Conservation (phyloP, 2,113 vertebrate species). For the Eonycteris spelaea region DNA sequence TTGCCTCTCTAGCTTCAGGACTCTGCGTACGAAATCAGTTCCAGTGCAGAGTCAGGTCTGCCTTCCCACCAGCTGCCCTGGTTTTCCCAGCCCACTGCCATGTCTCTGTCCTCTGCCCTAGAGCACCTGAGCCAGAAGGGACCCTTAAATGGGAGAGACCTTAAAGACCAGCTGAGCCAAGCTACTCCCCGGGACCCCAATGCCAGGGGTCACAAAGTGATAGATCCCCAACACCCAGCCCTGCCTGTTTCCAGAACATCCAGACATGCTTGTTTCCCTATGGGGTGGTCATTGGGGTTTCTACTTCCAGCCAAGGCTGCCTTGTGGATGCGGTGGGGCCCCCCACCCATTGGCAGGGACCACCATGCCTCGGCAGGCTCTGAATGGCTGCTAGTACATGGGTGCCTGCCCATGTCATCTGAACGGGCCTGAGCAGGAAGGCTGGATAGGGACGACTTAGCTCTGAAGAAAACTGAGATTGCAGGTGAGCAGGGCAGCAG, state of each 20-base stretch:
- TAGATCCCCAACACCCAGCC: not conserved
- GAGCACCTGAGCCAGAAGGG: not conserved
- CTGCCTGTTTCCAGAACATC: not conserved
- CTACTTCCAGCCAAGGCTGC: not conserved
- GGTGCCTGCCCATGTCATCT: not conserved
- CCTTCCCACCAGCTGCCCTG: not conserved
- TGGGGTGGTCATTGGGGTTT: not conserved
- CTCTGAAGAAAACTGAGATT: not conserved
- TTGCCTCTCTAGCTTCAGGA: not conserved
- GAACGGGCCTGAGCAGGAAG: not conserved
- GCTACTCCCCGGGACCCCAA: fast-evolving
- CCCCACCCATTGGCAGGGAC: not conserved
- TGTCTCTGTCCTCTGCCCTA: not conserved
- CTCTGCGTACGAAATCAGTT: not conserved
- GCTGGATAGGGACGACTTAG: not conserved
- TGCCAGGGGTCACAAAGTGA: not conserved
- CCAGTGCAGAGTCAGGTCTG: not conserved
- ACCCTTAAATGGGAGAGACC: not conserved
- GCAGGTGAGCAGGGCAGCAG: not conserved
- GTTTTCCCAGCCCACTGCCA: not conserved
- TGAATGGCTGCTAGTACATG: not conserved
- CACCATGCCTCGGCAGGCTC: not conserved
- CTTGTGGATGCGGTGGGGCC: not conserved
- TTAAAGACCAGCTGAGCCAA: not conserved
- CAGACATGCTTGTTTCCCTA: fast-evolving